Base-by-base conservation (phyloP, 1,140 invertebrate species). In the Bombus polaris region DNA sequence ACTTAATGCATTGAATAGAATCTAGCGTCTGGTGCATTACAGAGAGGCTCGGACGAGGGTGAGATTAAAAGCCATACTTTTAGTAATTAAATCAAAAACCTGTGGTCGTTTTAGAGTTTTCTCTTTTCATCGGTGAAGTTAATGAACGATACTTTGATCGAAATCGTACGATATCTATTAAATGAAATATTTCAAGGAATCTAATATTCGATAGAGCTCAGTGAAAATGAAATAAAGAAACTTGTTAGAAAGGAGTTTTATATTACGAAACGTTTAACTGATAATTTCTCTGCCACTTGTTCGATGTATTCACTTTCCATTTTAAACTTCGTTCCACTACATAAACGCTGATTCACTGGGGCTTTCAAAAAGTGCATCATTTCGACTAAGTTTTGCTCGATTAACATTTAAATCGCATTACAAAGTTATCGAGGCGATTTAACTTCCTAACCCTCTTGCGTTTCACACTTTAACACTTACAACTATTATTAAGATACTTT, bases 51-150 rank as follows among this genome's bases (percentile, higher is more conserved):
- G 53, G 18, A 77, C 75, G 75, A 62, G 57, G 75, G 32, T n/a
- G 75, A 39, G 57, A 77, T 77, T 77, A 77, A 77, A 77, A 77
- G 75, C 75, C 57, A 39, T 77, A 77, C 57, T 77, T 77, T 77
- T 59, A 77, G 57, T n/a, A 59, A 62, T 62, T 42, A n/a, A 13
- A 77, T 62, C 32, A 32, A 42, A 62, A 62, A 39, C 28, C 32
- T 47, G 73, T n/a, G 73, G 73, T 39, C 73, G 13, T 53, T 75
- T 75, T 28, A 12, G 12, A 39, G 37, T n/a, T 62, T 59, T 62
- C 75, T 39, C 42, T 76, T 76, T 59, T 35, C 47, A 39, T 76
- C 53, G 74, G 1, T 0, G 18, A 74, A 37, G 1, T 74, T 35
- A 59, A 37, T 5, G 35, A 28, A 44, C 39, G 22, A 6, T 59